Base-by-base conservation (phyloP, 2,797 vertebrate species). In the Peromyscus nudipes region DNA sequence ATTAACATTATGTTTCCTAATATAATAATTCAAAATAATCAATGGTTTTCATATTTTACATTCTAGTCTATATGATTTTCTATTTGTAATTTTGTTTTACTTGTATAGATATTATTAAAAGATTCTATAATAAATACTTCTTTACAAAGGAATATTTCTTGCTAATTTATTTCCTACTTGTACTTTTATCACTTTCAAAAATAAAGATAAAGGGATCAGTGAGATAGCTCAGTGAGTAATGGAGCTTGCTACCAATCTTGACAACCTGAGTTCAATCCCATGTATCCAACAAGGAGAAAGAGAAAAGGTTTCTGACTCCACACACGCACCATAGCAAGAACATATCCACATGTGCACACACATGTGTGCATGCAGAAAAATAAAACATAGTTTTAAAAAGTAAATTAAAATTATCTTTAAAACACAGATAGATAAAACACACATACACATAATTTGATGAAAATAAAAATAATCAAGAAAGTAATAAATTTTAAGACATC, bases 41-140 rank as follows among this genome's bases (percentile, higher is more conserved):
- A 87, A 25, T 60, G 2, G 25, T 62, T 89, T 94, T 86, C 77
- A 69, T 92, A 79, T 23, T 95, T 88, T 92, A 43, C 6, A 94
- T 79, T 87, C 60, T 91, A 14, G 4, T 6, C 60, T 86, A 23
- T 31, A 69, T 11, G 52, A 1, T 12, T 57, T 57, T 79, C n/a
- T 55, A 25, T 77, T 71, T 82, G 1, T n/a, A n/a, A 60, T 76
- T 94, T 87, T 76, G 46, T 34, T 85, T 67, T 67, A n/a, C 19
- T 31, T 65, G 29, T 67, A 49, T 21, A 67, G 31, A 34, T 21
- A 67, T 49, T 67, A 23, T 67, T 85, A 7, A 90, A 69, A 69
- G 12, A 14, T 31, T 90, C 34, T 95, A 94, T 1, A 73, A 43
- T 76, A 90, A 95, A 34, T 17, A 75, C 21, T 31, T 55, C 77